Evolutionary conservation across 2,797 vertebrate species (phyloP), one percentile per base, ranked within the genome.

Genomic region (Acanthopagrus latus): DNA sequence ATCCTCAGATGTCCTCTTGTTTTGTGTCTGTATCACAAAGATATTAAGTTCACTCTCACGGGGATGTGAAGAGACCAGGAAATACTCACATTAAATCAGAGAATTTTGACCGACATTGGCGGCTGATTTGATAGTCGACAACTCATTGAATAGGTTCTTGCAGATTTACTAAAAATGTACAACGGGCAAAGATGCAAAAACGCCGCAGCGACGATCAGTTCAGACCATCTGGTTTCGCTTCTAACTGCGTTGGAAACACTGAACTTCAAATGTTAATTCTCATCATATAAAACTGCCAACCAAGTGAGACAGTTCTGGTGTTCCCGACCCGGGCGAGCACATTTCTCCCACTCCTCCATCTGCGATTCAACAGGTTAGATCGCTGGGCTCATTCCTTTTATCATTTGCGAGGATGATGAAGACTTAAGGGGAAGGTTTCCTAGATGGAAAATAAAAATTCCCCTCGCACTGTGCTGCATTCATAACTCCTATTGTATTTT

Each of bases 401-500:
- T 72, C 47, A 72, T 44, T 82, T 56, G 23, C 20, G 48, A 51
- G 50, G 59, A 43, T 51, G 51, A 47, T 67, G 69, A 55, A 75
- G 73, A 74, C 62, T 21, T 50, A 73, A 11, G 17, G 18, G 21
- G 43, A 46, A 10, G 46, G 1, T 12, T 57, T 62, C 43, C 54
- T 27, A 0, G 46, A 64, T 78, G 51, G 74, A 57, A 63, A 27
- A n/a, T n/a, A 72, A 55, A 21, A 17, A 33, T 33, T 33, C 29
- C 52, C 54, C 73, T 38, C 50, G 56, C 50, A 50, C 65, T 38
- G 38, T 1, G 17, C 71, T 67, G 25, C 72, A 20, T 64, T 77
- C 64, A 51, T 71, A 64, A 10, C 3, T 57, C 51, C 4, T 2
- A 18, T 78, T 69, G 63, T 76, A 33, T 72, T 88, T 82, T 70